Evolutionary conservation across 2,888 invertebrate species (phyloP).

Genomic region (Pteria penguin): DNA sequence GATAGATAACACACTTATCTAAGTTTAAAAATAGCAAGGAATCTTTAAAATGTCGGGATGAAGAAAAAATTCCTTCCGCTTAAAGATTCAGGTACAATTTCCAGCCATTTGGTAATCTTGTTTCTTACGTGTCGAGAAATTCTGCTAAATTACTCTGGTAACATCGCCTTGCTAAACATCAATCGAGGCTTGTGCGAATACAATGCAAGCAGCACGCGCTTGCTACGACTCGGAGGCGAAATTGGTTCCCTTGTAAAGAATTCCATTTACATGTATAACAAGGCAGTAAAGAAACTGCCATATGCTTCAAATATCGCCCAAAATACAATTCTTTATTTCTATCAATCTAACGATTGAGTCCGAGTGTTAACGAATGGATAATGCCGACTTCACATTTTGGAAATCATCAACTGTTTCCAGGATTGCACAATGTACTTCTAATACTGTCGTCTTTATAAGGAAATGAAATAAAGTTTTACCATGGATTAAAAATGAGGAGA

Average conservation of each 20-base stretch:
- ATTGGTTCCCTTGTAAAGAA: conserved; percentile 40
- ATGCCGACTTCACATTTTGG: no score
- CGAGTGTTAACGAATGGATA: background rate
- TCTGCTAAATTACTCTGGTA: conserved; percentile 35
- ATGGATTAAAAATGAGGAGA: no score
- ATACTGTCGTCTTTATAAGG: no score
- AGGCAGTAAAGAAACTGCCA: conserved; percentile 37
- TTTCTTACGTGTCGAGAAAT: conserved; percentile 6
- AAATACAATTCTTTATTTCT: conserved; percentile 15
- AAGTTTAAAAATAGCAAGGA: no score
- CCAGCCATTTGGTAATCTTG: conserved; percentile 40
- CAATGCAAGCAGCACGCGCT: conserved; percentile 34
- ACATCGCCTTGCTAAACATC: background rate
- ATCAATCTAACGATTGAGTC: background rate
- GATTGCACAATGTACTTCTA: no score
- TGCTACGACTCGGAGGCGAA: conserved; percentile 18
- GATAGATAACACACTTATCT: no score
- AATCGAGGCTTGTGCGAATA: conserved; percentile 16
- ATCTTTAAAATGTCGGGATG: no score
- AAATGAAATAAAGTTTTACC: no score
- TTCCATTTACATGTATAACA: conserved; percentile 49
- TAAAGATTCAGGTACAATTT: conserved; percentile 32
- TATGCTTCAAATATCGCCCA: conserved; percentile 42
- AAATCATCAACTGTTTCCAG: no score
- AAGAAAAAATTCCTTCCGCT: no score